Evolutionary conservation across 1,140 invertebrate species (phyloP), one percentile per base, ranked within the genome.

Genomic region (Bombus huntii): DNA sequence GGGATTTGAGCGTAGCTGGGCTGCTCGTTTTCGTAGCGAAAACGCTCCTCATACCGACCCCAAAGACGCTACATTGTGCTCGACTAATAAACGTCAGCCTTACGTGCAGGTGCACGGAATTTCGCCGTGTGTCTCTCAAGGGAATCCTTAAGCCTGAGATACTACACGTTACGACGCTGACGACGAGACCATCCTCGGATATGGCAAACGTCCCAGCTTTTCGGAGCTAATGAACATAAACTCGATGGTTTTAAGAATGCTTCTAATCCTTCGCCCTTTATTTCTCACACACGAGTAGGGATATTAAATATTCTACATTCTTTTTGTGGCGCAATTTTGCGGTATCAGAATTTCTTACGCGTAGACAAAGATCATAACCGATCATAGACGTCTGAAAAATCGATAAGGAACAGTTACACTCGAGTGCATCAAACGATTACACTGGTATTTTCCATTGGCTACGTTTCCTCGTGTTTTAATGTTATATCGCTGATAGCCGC

Each of bases 21-120:
- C 34, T 28, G 44, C 37, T 47, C 66, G 75, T n/a, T 88, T 83
- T 88, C 71, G 78, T 79, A 53, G 71, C 57, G 75, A 59, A 70
- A 47, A 73, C 72, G 39, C 22, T 18, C 25, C 15, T 31, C 75
- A 28, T n/a, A 66, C n/a, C 37, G 1, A n/a, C 2, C 8, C 25
- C 37, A 13, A 22, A 39, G 34, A 39, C 25, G 59, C 22, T 78
- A 88, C 83, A 83, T 89, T 80, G 85, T 85, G 76, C 80, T 39
- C 66, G 31, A 44, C 76, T 68, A 87, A 90, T 90, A 90, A 90
- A 90, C 77, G 87, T 90, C 89, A 53, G n/a, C 53, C 65, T 71
- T 18, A 37, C 72, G 22, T 31, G 79, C 87, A 90, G 87, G 74
- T 90, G 87, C 70, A 73, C 31, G 39, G 28, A 47, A 81, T 70